These are phyloP conservation scores for Carabus problematicus DNA, from an alignment of 2,888 invertebrate species.

Conservation along the genomic window DNA sequence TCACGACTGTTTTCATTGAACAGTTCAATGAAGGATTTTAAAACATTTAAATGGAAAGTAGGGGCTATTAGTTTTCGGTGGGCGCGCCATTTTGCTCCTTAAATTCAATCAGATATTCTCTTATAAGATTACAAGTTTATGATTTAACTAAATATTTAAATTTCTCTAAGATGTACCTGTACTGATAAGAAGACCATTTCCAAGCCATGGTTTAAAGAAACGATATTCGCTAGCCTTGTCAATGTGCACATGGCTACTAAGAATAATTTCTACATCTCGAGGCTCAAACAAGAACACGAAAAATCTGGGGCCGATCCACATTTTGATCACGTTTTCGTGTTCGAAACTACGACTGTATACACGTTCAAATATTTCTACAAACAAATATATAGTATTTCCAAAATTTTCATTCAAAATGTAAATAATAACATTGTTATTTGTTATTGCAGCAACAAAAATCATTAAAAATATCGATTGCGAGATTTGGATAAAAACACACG, in stretches of 20 bases:
- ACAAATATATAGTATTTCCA: constrained; percentile 14
- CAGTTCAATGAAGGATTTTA: constrained; percentile 63
- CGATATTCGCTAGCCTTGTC: constrained; percentile 29
- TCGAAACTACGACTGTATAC: constrained; percentile 6
- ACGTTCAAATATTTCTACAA: constrained; percentile 15
- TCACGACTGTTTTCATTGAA: constrained; percentile 61
- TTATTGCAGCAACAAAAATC: background rate
- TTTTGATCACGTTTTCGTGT: constrained; percentile 2
- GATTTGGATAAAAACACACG: background rate
- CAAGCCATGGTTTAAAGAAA: constrained; percentile 28
- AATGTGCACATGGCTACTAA: constrained; percentile 30
- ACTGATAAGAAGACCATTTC: constrained; percentile 28
- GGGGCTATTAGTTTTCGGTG: constrained; percentile 64
- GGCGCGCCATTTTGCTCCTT: constrained; percentile 61
- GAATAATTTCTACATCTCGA: constrained; percentile 28
- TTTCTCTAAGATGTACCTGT: constrained; percentile 48
- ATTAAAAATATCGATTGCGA: no score
- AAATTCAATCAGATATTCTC: background rate
- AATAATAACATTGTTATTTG: background rate
- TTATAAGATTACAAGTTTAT: no score
- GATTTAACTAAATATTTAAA: background rate
- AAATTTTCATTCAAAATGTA: constrained; percentile 32
- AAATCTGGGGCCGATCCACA: constrained; percentile 27
- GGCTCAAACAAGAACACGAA: constrained; percentile 21
- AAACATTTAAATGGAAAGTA: constrained; percentile 61